Base-by-base conservation (phyloP, 2,888 invertebrate species). In the Physocephala rufipes region DNA sequence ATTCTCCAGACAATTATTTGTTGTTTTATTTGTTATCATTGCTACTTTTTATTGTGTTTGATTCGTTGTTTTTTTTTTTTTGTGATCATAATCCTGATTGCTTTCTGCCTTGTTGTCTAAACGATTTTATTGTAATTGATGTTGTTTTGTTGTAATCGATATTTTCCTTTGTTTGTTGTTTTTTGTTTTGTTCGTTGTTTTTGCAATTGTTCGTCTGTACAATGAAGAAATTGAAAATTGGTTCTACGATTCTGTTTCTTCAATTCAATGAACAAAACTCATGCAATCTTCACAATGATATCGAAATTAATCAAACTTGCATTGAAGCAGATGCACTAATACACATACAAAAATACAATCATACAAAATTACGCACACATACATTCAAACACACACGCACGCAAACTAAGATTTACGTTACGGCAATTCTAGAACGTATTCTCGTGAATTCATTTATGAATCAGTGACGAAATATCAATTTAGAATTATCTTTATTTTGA, bases 321-420 rank as follows among this genome's bases (percentile, higher is more conserved):
- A 73, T 73, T 73, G 43, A 65, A 73, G 70, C 67, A 65, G 62
- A 70, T 43, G 21, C 26, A 49, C n/a, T 43, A 28, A 49, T 19
- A n/a, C 16, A n/a, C 49, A 49, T n/a, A 49, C 19, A 49, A n/a
- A n/a, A n/a, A n/a, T n/a, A n/a, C n/a, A n/a, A n/a, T n/a, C n/a
- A n/a, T n/a, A n/a, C n/a, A n/a, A n/a, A n/a, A n/a, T n/a, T n/a
- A n/a, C 49, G 12, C n/a, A 53, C 53, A 49, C 49, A 49, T 13
- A 9, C 49, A 51, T 24, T 30, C 19, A 26, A 30, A 66, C n/a
- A 28, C 53, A 53, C n/a, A 53, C 53, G 21, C 1, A 24, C 15
- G 28, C 21, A 45, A 13, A 58, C 55, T 47, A 13, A 13, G 4
- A 9, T 36, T 36, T 4, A 36, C 5, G 9, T 7, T 36, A 4